Conservation (phyloP, 2,888 invertebrate species). For the Rhamphomyia laevipes region DNA sequence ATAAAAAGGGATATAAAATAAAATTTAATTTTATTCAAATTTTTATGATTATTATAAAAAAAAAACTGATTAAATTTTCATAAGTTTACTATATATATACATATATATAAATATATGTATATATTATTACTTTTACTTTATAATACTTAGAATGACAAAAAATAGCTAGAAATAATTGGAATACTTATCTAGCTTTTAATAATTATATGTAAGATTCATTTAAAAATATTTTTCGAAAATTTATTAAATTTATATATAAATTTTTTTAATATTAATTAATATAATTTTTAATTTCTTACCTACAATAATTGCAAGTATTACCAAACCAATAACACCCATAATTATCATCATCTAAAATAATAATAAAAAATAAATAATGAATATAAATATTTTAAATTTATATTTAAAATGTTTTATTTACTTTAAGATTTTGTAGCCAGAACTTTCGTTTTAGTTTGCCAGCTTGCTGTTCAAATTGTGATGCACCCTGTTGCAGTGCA, state of each 20-base stretch:
- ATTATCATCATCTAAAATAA: slow-evolving; percentile 80
- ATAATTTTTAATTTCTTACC: slow-evolving; percentile 50
- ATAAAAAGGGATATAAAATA: slow-evolving; percentile 24
- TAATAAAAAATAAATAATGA: not conserved
- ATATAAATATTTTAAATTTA: not conserved
- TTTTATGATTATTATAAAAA: not conserved
- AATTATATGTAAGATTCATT: not conserved
- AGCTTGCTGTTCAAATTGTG: slow-evolving; percentile 94
- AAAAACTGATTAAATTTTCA: not conserved
- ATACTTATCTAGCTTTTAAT: slow-evolving; percentile 4
- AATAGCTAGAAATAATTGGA: slow-evolving; percentile 9
- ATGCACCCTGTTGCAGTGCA: slow-evolving; percentile 86
- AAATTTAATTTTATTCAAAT: not conserved
- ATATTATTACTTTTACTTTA: no score
- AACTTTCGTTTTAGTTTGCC: slow-evolving; percentile 94
- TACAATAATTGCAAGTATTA: slow-evolving; percentile 75
- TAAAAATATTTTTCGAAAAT: not conserved
- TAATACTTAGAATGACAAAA: not conserved
- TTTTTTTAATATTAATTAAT: not conserved
- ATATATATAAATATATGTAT: no score
- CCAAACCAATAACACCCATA: slow-evolving; percentile 71
- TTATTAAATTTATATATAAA: not conserved
- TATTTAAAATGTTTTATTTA: slow-evolving; percentile 23
- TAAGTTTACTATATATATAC: not conserved
- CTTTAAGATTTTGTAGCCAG: slow-evolving; percentile 96